Evolutionary conservation across 2,888 invertebrate species (phyloP).

Genomic region (Sarcophaga subvicina): DNA sequence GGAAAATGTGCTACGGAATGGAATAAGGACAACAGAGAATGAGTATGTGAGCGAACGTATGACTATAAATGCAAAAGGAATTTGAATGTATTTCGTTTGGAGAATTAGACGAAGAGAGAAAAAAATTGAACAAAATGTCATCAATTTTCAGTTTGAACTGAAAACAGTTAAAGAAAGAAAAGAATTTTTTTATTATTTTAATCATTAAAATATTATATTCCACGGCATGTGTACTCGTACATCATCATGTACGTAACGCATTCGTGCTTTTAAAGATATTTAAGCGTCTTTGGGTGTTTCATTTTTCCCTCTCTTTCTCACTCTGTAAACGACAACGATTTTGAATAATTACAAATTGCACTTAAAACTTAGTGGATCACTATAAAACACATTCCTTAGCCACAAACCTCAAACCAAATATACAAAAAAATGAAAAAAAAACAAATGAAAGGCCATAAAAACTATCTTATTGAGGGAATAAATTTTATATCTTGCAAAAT

Average conservation of each 20-base stretch:
- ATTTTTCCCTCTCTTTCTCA: background rate
- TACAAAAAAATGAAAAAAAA: constrained; percentile 14
- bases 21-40: background rate
- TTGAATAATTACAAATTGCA: constrained; percentile 79
- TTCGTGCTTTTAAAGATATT: constrained; percentile 1
- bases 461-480: constrained; percentile 54
- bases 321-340: constrained; percentile 70
- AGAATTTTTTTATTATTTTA: background rate
- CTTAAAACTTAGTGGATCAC: constrained; percentile 70
- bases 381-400: constrained; percentile 52
- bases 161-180: constrained; percentile 48
- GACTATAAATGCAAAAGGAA: constrained; percentile 16
- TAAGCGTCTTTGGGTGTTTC: constrained; percentile 13
- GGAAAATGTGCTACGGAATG: constrained; percentile 18
- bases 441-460: constrained; percentile 61
- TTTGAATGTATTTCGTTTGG: constrained; percentile 63
- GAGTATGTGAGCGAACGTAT: background rate
- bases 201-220: background rate
- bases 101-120: background rate
- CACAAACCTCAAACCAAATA: constrained; percentile 36
- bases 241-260: background rate
- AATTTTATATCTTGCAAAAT: constrained; percentile 54
- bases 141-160: constrained; percentile 60
- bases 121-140: constrained; percentile 48
- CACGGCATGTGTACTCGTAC: background rate